Base-by-base conservation (phyloP, 92 coral and sea anemone species). In the Paragorgia papillata region DNA sequence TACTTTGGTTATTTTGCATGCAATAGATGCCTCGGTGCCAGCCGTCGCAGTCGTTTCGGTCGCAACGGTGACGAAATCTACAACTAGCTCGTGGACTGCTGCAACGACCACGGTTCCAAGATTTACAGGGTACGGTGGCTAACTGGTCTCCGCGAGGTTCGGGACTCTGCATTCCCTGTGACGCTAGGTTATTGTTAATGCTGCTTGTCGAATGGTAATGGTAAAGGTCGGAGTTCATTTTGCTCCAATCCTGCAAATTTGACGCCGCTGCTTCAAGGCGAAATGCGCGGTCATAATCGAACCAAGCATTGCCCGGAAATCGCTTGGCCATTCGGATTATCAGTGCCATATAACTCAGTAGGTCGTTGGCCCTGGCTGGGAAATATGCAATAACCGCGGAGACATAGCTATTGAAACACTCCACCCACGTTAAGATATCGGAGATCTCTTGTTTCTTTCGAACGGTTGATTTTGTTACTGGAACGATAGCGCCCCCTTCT, bases 81-180 rank as follows among this genome's bases (percentile, higher is more conserved):
- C 62, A 56, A n/a, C n/a, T n/a, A n/a, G n/a, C n/a, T n/a, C n/a
- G n/a, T n/a, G n/a, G n/a, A n/a, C n/a, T n/a, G n/a, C n/a, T n/a
- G n/a, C n/a, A n/a, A n/a, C n/a, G n/a, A n/a, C n/a, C n/a, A n/a
- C n/a, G n/a, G n/a, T n/a, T n/a, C n/a, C n/a, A n/a, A n/a, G n/a
- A n/a, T n/a, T n/a, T n/a, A n/a, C n/a, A n/a, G n/a, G n/a, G n/a
- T n/a, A n/a, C n/a, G n/a, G n/a, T n/a, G n/a, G n/a, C n/a, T n/a
- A n/a, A n/a, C n/a, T n/a, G n/a, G n/a, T n/a, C n/a, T 60, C 69
- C 26, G 9, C 34, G 69, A 14, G 69, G 69, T 33, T 62, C 69
- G 48, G 21, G 40, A 61, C 67, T 35, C 26, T 61, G 1, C 6
- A 37, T 12, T 5, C 43, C 43, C 12, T 37, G 43, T 4, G 43